Evolutionary conservation across 2,888 invertebrate genomes (phyloP).

Genomic region (Xestoiulus laeticollis): DNA sequence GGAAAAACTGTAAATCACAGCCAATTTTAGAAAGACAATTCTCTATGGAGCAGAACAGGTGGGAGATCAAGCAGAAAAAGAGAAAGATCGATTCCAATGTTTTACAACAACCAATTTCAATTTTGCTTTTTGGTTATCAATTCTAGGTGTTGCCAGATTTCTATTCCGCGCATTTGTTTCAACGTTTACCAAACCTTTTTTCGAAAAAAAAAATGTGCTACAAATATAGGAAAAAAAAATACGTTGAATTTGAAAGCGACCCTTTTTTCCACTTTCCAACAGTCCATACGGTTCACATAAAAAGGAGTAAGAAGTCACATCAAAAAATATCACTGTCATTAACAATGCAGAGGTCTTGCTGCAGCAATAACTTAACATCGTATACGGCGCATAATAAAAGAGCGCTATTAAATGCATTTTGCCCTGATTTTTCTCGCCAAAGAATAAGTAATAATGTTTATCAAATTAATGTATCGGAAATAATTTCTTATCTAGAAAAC

Average conservation of each 20-base stretch:
- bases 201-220: too few relatives aligned
- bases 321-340: constrained; percentile 36
- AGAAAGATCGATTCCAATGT: constrained; percentile 24
- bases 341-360: constrained; percentile 41
- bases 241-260: too few relatives aligned
- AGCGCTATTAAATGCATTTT: not conserved
- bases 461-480: constrained; percentile 43
- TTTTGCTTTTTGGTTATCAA: not conserved
- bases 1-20: constrained; percentile 7
- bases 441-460: constrained; percentile 34
- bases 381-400: constrained; percentile 32
- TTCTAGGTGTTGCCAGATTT: not conserved
- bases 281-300: constrained; percentile 7
- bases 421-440: not conserved
- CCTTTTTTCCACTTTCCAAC: constrained; percentile 6
- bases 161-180: not conserved
- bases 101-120: constrained; percentile 27
- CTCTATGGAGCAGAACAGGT: constrained; percentile 33
- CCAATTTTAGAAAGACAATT: constrained; percentile 16
- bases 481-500: constrained; percentile 32
- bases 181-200: too few relatives aligned
- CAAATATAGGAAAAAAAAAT: too few relatives aligned
- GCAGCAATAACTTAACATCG: constrained; percentile 32
- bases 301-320: constrained; percentile 25
- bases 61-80: constrained; percentile 24